Base-by-base conservation (phyloP, 2,888 invertebrate species). In the Flexamia atlantica region DNA sequence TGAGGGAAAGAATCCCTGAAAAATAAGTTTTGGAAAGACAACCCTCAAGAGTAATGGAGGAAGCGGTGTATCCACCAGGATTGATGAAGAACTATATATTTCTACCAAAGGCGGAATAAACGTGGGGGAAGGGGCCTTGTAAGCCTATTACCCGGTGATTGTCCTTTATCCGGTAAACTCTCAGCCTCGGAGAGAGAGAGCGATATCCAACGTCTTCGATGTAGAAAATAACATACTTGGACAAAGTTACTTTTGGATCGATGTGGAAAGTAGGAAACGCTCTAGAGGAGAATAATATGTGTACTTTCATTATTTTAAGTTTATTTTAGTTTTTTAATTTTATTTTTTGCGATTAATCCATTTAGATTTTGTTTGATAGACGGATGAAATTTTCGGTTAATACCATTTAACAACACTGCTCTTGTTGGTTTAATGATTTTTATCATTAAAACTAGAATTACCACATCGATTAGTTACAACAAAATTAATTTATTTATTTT, bases 81-180 rank as follows among this genome's bases (percentile, higher is more conserved):
- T 57, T 57, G 57, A 57, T 57, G 23, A 23, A 57, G 57, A 23
- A 3, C 20, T 20, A 57, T n/a, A 7, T n/a, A n/a, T 57, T 23
- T 57, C 20, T 20, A n/a, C 17, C 46, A 17, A 17, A 57, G 20
- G 23, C 23, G 12, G 23, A 23, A 23, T n/a, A 23, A 57, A 57
- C 57, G 20, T 57, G 57, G 3, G 20, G 20, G 23, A 57, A 23
- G 5, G 23, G 57, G 23, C 57, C 57, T 57, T 57, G 57, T 57
- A 57, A 57, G 57, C 57, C 57, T 57, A 57, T 57, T 57, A 57
- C 57, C 57, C 3, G 23, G 4, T 57, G 57, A 57, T 57, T 57
- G 57, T 57, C 20, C 57, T 20, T 57, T 23, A 23, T 46, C 23
- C 20, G 20, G 57, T n/a, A 9, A 57, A 57, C 23, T 3, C 57